phyloP scores from a whole-genome alignment of 2,888 invertebrate species.

The Callimorpha dominula region DNA sequence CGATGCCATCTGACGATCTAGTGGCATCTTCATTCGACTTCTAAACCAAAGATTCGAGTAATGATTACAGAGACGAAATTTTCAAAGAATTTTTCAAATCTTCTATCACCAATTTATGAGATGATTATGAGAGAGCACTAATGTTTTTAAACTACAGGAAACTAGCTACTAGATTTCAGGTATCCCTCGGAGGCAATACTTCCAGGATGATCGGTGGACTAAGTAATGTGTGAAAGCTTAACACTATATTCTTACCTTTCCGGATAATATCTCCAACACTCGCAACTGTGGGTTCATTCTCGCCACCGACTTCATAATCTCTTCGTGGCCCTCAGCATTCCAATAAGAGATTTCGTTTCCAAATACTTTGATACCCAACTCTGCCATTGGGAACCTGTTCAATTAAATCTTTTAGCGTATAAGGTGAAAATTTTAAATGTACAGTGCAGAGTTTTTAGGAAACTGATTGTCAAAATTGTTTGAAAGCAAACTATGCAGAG shows the following conservation, averaged over 20 bases:
- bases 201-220: neutral
- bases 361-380: slow-evolving; percentile 88
- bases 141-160: too few species aligned
- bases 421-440: neutral
- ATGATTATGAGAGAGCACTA: too few species aligned
- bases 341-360: slow-evolving; percentile 95
- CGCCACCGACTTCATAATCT: slow-evolving; percentile 88
- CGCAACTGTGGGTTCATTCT: slow-evolving; percentile 90
- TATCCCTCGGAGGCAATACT: too few species aligned
- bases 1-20: too few species aligned
- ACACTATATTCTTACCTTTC: slow-evolving; percentile 86
- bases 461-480: neutral
- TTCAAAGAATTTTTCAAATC: too few species aligned
- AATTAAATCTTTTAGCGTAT: too few species aligned
- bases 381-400: slow-evolving; percentile 75
- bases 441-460: too few species aligned
- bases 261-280: slow-evolving; percentile 91
- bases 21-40: too few species aligned
- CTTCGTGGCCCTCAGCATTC: slow-evolving; percentile 90
- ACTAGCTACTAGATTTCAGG: too few species aligned
- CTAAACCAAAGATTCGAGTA: too few species aligned
- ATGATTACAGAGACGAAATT: too few species aligned
- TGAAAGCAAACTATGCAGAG: neutral
- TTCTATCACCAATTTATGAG: too few species aligned
- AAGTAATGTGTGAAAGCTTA: neutral